Conservation (phyloP, 2,113 vertebrate species). For the Osmerus eperlanus region DNA sequence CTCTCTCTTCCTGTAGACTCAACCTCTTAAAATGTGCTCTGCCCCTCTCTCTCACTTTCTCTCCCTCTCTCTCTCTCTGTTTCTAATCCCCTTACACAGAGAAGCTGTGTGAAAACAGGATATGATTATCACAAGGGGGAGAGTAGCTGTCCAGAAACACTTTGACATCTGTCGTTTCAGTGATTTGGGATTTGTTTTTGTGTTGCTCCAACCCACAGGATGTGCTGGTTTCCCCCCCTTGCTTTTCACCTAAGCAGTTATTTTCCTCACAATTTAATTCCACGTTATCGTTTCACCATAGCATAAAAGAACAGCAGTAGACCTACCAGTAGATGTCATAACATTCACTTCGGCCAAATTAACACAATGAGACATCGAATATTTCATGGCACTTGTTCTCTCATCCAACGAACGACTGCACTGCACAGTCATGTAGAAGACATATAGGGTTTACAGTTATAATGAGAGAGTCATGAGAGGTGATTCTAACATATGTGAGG, state of each 20-base stretch:
- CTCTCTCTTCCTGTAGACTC: constrained; percentile 12
- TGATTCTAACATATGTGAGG: constrained; percentile 55
- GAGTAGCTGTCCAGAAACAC: constrained; percentile 34
- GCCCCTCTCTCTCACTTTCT: neutral
- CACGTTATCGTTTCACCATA: too few relatives aligned
- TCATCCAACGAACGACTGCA: too few relatives aligned
- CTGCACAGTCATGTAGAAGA: too few relatives aligned
- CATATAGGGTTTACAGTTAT: too few relatives aligned
- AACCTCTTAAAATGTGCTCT: neutral
- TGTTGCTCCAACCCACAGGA: constrained; percentile 41
- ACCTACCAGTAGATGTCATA: too few relatives aligned
- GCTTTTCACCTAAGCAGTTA: too few relatives aligned
- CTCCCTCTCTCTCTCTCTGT: constrained; percentile 2
- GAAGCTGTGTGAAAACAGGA: constrained; percentile 36
- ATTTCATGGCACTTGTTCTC: too few relatives aligned
- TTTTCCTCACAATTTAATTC: too few relatives aligned
- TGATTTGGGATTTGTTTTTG: constrained; percentile 35
- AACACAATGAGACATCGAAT: too few relatives aligned
- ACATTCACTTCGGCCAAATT: too few relatives aligned
- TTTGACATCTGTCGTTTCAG: constrained; percentile 56
- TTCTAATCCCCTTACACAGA: constrained; percentile 30
- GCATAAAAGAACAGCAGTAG: too few relatives aligned
- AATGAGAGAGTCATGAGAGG: too few relatives aligned
- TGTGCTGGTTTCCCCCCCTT: constrained; percentile 30
- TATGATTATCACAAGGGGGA: constrained; percentile 35